Conservation (phyloP, 2,113 vertebrate species). For the Tricholaema leucomelas region DNA sequence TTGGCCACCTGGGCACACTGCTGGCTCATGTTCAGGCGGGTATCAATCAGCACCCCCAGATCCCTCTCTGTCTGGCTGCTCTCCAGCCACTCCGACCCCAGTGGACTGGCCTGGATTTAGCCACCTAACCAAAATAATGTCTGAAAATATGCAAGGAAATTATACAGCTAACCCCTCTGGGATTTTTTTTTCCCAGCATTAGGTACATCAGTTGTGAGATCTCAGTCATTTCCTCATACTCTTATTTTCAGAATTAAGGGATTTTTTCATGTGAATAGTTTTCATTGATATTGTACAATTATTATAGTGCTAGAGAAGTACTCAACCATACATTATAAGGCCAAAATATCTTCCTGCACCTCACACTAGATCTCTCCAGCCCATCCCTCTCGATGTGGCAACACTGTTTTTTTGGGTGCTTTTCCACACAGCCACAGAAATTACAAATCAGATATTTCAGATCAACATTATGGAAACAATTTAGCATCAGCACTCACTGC, state of each 20-base stretch:
- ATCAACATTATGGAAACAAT: background rate
- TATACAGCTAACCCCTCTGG: background rate
- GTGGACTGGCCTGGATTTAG: background rate
- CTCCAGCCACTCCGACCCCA: too few species aligned
- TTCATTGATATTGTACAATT: background rate
- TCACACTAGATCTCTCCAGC: background rate
- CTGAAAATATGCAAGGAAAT: background rate
- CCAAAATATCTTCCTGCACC: background rate
- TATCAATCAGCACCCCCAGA: too few species aligned
- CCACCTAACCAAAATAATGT: background rate
- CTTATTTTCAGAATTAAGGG: background rate
- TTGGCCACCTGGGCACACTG: too few species aligned
- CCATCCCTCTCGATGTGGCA: background rate
- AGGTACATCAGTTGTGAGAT: background rate
- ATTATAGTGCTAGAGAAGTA: background rate
- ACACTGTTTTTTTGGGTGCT: background rate
- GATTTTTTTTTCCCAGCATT: background rate
- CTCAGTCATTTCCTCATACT: background rate
- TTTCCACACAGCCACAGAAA: background rate
- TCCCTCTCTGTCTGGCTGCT: too few species aligned
- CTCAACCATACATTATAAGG: background rate
- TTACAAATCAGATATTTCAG: background rate
- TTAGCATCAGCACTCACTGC: background rate
- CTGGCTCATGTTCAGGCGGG: too few species aligned
- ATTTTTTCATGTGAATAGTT: background rate